These are phyloP conservation scores for Lymantria monacha DNA, from an alignment of 2,888 invertebrate genomes.

Conservation along the genomic window DNA sequence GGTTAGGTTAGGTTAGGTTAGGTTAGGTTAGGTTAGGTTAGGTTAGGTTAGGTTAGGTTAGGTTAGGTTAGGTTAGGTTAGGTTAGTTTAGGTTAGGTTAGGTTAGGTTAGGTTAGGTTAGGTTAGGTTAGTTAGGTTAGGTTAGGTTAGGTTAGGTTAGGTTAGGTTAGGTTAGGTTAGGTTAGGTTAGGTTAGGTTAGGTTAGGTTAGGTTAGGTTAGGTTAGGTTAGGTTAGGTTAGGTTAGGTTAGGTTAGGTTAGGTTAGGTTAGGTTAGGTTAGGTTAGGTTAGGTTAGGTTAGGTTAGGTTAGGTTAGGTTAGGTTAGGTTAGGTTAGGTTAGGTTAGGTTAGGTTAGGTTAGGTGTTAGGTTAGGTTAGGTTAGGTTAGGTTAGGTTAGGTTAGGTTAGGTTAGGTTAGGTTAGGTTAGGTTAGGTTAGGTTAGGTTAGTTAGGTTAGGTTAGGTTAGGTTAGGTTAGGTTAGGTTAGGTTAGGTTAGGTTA, in stretches of 20 bases:
- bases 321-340: slow-evolving; percentile 12
- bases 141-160: slow-evolving; percentile 10
- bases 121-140: slow-evolving; percentile 11
- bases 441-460: slow-evolving; percentile 19
- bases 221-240: slow-evolving; percentile 3
- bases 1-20: slow-evolving; percentile 25
- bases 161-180: slow-evolving; percentile 12
- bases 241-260: slow-evolving; percentile 25
- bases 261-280: slow-evolving; percentile 12
- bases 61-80: slow-evolving; percentile 25
- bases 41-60: slow-evolving; percentile 17
- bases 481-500: background rate
- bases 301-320: slow-evolving; percentile 7
- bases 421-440: slow-evolving; percentile 20
- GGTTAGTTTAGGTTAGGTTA: slow-evolving; percentile 11
- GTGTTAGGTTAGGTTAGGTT: slow-evolving; percentile 13
- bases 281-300: slow-evolving; percentile 7
- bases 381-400: slow-evolving; percentile 7
- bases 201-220: no score
- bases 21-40: slow-evolving; percentile 8
- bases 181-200: slow-evolving; percentile 9
- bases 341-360: slow-evolving; percentile 13
- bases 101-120: slow-evolving; percentile 17
- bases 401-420: slow-evolving; percentile 7
- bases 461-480: slow-evolving; percentile 20